Evolutionary conservation across 2,797 vertebrate species (phyloP), one percentile per base, ranked within the genome.

Genomic region (Lerista edwardsae): DNA sequence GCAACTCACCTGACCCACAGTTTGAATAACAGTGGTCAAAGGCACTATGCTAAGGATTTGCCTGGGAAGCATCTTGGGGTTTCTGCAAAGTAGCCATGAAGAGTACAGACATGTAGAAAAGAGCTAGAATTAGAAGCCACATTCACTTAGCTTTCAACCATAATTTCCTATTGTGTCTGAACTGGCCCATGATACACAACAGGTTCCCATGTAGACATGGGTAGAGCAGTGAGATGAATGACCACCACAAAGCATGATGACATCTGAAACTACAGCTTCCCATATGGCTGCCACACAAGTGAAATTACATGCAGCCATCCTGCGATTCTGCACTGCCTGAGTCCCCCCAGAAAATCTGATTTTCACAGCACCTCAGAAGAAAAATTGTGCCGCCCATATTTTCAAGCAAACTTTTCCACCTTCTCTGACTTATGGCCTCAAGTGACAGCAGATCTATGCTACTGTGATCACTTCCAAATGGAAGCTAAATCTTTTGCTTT

Each of bases 401-500:
- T 73, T 57, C 17, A 83, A 91, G 72, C 47, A 90, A 84, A 2
- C 0, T 1, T 23, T 89, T 77, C 44, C 7, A 25, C n/a, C 87
- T 65, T 81, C 82, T 83, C 25, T 74, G 12, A 1, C 41, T 71
- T 41, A 41, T 64, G 57, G 21, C 6, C 68, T 74, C 23, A 14
- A 61, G 31, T 17, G 82, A 86, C 1, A 39, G 25, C 64, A 73
- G 89, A 87, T 8, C 2, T 51, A 84, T 34, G 19, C n/a, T 71
- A 71, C 4, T 76, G 75, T 81, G 3, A 79, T 86, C 23, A 19
- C 29, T 62, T 86, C 27, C 44, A 79, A 65, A 75, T 68, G n/a
- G n/a, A 68, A 67, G 59, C 27, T 87, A 62, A 85, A 23, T 73
- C 64, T 87, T 34, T 3, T 78, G 7, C 80, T 86, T 85, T 73